Evolutionary conservation across 64 coral and sea anemone species (phyloP).

Genomic region (Stichodactyla mertensii): DNA sequence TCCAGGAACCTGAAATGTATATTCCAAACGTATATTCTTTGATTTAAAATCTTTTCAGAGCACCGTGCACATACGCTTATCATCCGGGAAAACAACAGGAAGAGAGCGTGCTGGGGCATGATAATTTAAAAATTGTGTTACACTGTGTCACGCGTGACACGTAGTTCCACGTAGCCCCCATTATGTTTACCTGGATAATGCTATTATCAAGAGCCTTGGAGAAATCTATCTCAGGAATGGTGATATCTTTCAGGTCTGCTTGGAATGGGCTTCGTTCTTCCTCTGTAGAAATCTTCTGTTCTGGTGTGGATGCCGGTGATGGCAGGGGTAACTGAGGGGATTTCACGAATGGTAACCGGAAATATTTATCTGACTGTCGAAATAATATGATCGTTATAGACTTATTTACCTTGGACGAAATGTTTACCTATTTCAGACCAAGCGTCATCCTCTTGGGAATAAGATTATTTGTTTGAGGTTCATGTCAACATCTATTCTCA

Average conservation of each 20-base stretch:
- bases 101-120: too few relatives aligned
- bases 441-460: too few relatives aligned
- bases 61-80: too few relatives aligned
- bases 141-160: too few relatives aligned
- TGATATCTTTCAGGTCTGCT: conserved; percentile 33
- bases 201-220: neutral
- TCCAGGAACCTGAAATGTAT: conserved; percentile 4
- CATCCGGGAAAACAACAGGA: too few relatives aligned
- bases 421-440: too few relatives aligned
- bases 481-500: too few relatives aligned
- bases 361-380: conserved; percentile 28
- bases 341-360: neutral
- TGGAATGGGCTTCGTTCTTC: conserved; percentile 23
- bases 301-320: conserved; percentile 8
- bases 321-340: conserved; percentile 9
- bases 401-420: too few relatives aligned
- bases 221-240: conserved; percentile 28
- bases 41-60: too few relatives aligned
- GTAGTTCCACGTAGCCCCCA: neutral
- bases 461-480: too few relatives aligned
- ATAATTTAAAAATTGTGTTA: too few relatives aligned
- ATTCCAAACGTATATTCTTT: neutral
- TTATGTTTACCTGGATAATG: neutral
- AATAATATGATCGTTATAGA: neutral
- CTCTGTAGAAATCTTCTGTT: conserved; percentile 28